Evolutionary conservation across 1,140 invertebrate species (phyloP).

Genomic region (Drosophila tani): DNA sequence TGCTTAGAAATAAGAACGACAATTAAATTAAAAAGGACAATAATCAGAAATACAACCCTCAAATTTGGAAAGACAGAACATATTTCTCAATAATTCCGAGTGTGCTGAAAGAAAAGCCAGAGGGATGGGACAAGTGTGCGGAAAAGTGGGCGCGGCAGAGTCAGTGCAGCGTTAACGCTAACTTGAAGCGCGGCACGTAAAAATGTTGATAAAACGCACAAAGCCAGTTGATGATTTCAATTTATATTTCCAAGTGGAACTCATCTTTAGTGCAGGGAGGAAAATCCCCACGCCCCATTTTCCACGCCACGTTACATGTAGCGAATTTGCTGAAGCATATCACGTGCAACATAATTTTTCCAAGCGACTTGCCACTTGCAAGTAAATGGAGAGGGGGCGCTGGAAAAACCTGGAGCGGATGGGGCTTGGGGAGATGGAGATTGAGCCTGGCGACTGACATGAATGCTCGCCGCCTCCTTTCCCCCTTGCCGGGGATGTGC

Average conservation of each 20-base stretch:
- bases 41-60: background rate
- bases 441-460: slow-evolving; percentile 62
- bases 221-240: slow-evolving; percentile 83
- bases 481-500: slow-evolving; percentile 35
- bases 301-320: slow-evolving; percentile 60
- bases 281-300: slow-evolving; percentile 11
- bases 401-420: background rate
- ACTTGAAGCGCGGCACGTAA: slow-evolving; percentile 74
- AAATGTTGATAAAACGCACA: slow-evolving; percentile 84
- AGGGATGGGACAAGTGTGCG: background rate
- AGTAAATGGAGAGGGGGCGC: slow-evolving; percentile 1
- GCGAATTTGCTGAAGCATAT: slow-evolving; percentile 80
- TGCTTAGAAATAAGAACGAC: too few relatives aligned
- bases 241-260: slow-evolving; percentile 82
- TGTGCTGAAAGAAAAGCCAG: background rate
- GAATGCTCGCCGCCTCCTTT: slow-evolving; percentile 43
- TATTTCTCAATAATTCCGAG: background rate
- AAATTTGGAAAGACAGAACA: too few relatives aligned
- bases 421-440: slow-evolving; percentile 2
- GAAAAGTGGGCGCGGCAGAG: slow-evolving; percentile 26
- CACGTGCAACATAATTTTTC: slow-evolving; percentile 84
- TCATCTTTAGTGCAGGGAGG: slow-evolving; percentile 67
- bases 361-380: slow-evolving; percentile 75
- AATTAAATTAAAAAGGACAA: too few relatives aligned
- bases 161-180: slow-evolving; percentile 69